A percentile compares a stretch with the other conserved stretches of the same genome.
phyloP scores from a whole-genome alignment of 2,113 vertebrate species.

The Petaurus breviceps region DNA sequence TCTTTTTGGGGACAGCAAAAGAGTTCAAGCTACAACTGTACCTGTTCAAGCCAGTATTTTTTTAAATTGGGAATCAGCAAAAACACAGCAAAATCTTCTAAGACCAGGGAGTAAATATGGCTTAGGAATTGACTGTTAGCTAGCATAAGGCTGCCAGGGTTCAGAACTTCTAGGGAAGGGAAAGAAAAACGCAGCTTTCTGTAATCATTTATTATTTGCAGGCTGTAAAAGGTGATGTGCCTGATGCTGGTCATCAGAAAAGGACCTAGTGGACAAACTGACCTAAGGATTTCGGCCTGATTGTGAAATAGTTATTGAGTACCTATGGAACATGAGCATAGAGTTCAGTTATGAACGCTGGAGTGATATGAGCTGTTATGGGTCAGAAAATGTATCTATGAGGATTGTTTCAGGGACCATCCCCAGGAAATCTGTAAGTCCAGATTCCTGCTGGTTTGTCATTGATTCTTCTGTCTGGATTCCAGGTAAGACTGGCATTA shows the following conservation, averaged over 20 bases:
- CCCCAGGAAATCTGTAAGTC: neutral
- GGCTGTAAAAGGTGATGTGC: neutral
- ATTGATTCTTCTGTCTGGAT: neutral
- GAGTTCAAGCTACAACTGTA: neutral
- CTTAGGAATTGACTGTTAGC: neutral
- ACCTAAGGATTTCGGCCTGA: neutral
- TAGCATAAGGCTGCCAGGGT: neutral
- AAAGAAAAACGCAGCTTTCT: neutral
- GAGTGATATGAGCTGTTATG: neutral
- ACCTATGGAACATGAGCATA: neutral
- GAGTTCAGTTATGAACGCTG: neutral
- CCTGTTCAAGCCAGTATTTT: slow-evolving; percentile 6
- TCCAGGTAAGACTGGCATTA: neutral
- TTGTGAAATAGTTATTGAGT: neutral
- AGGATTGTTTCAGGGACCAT: neutral
- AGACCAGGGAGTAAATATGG: neutral
- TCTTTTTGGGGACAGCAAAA: neutral
- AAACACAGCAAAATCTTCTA: neutral
- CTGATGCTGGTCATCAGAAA: neutral
- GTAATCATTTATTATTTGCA: neutral
- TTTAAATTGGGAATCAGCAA: neutral
- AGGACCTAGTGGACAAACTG: neutral
- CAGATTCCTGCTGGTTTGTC: neutral
- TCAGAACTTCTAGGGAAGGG: neutral
- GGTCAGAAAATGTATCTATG: neutral